Conservation (phyloP, 2,888 invertebrate species). For the Mellilla xanthometata region DNA sequence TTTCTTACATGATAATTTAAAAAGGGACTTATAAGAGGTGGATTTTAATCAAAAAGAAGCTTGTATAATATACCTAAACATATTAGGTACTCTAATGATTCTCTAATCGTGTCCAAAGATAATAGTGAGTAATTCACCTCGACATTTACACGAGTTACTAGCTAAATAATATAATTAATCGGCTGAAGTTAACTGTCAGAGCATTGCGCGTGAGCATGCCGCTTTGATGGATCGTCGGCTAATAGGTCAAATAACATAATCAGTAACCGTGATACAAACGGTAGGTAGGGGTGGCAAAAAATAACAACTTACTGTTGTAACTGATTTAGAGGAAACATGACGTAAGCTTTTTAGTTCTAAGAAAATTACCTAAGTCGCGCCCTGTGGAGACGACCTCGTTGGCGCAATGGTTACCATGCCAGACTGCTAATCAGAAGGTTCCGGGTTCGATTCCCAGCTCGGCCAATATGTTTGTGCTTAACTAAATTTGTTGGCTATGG, state of each 20-base stretch:
- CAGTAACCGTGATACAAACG: conserved; percentile 9
- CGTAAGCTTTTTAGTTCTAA: too few species aligned
- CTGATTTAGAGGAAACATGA: not conserved
- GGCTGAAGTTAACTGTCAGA: conserved; percentile 32
- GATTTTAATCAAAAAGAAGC: too few species aligned
- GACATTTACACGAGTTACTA: conserved; percentile 41
- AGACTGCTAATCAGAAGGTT: too few species aligned
- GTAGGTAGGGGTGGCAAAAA: conserved; percentile 3
- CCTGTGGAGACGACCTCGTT: too few species aligned
- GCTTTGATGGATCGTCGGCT: conserved; percentile 36
- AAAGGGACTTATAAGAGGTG: too few species aligned
- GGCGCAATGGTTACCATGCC: too few species aligned
- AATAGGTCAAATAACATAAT: conserved; percentile 8
- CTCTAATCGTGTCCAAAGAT: conserved; percentile 4
- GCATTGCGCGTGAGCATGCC: conserved; percentile 20
- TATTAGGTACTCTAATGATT: not conserved
- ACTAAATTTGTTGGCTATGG: too few species aligned
- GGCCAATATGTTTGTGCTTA: too few species aligned
- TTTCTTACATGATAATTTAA: too few species aligned
- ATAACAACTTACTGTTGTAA: not conserved
- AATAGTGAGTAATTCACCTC: conserved; percentile 39
- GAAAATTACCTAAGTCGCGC: too few species aligned
- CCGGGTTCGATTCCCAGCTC: too few species aligned
- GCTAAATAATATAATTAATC: conserved; percentile 32
- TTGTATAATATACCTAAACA: too few species aligned